Base-by-base conservation (phyloP, 2,797 vertebrate genomes). In the Periparus ater region DNA sequence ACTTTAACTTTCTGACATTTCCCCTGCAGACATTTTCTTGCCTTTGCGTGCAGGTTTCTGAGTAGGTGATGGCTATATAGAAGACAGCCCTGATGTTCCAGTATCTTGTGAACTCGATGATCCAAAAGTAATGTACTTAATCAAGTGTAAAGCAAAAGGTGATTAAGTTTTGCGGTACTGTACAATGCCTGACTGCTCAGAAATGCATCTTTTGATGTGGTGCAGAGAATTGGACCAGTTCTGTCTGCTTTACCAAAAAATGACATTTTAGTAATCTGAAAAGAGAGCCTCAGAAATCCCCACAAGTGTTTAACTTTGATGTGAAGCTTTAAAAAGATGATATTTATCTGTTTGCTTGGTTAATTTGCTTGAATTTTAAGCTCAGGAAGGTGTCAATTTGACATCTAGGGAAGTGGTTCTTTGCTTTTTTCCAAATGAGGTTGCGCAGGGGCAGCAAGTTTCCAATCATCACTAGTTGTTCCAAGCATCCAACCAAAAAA, bases 91-190 rank as follows among this genome's bases (percentile, higher is more conserved):
- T 70, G 85, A 94, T 92, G 91, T 85, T 96, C 93, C 92, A 94
- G 30, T 91, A 83, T 66, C 95, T 95, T 90, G 94, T 93, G 96
- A 97, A 94, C 93, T 91, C 94, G 22, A 70, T 91, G 95, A 96
- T 95, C 96, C 96, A 88, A 48, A 95, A 95, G 92, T 95, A 97
- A 96, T 72, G 86, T 87, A 85, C 68, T 95, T 96, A 97, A 92
- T 97, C 96, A 96, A 96, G 95, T 94, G 96, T 95, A 95, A 97
- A 96, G 94, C 84, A 79, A 94, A 92, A 95, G 81, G 93, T 93
- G 96, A 97, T 97, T 96, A 95, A 96, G 68, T 92, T 95, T 85
- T 88, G 84, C 84, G 42, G 88, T 62, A 68, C 50, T 91, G 86
- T 72, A 93, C 96, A 92, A 96, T 80, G 96, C 95, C 81, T 97